Evolutionary conservation across 2,888 invertebrate species (phyloP), one percentile per base, ranked within the genome.

Genomic region (Pristionchus arcanus): DNA sequence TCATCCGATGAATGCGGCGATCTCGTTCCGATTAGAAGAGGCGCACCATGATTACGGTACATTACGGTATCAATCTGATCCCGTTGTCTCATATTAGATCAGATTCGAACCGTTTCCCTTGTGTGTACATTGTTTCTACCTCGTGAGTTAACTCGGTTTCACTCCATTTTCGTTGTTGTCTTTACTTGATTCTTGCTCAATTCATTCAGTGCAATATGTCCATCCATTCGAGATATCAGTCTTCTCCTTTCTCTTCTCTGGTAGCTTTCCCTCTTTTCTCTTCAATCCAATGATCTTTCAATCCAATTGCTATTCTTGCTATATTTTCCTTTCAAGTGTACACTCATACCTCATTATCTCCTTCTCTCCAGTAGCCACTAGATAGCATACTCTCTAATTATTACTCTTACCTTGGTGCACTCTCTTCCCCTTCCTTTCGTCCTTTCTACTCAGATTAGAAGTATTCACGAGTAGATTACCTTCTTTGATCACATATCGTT

Each of bases 1-100:
- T 89, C 89, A 25, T 89, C 89, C 3, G 89, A 89, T 63, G 89
- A 81, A 25, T 37, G 53, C 28, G 87, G 53, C 2, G 87, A 87
- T 37, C 87, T 87, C 53, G 34, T 87, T 16, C 87, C 87, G 15
- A 71, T 55, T 53, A 87, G 84, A 31, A 53, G 84, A 84, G 77
- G 77, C 9, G 84, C 84, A 16, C 84, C 84, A 1, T 84, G 84
- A 84, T 2, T 15, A 55, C 53, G 84, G 31, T 85, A 15, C 59
- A 31, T 63, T 63, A 59, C 37, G 85, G 63, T 37, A 59, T 28
- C 49, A 3, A 15, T 49, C 21, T 34, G 25, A 19, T 34, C 31
- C 37, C 31, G 13, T n/a, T 19, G 25, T 74, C 25, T 37, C 19
- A 77, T 25, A 77, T 34, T 31, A 74, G 16, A 19, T 11, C 42